Evolutionary conservation across 2,888 invertebrate species (phyloP).

Genomic region (Oscheius myriophilus): DNA sequence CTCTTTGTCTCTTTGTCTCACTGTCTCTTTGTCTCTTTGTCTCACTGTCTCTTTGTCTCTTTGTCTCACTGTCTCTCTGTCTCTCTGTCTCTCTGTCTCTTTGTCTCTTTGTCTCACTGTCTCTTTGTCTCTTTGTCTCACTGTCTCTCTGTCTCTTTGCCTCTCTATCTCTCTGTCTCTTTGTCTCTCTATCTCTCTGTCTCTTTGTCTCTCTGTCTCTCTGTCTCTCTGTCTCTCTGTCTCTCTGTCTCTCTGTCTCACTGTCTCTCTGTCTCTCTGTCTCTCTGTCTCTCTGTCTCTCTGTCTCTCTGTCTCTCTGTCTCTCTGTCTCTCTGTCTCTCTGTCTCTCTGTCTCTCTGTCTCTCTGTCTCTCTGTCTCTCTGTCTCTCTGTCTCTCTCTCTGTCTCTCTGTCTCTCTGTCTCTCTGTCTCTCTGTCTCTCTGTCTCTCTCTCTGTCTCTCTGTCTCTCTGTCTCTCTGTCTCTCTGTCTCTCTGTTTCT

Average conservation of each 20-base stretch:
- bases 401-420: too few species aligned
- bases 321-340: background rate
- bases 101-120: background rate
- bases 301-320: too few species aligned
- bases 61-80: too few species aligned
- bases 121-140: background rate
- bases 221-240: too few species aligned
- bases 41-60: background rate
- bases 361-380: conserved; percentile 47
- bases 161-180: background rate
- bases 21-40: background rate
- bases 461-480: too few species aligned
- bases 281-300: conserved; percentile 39
- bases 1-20: too few species aligned
- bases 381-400: too few species aligned
- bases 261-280: conserved; percentile 35
- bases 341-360: background rate
- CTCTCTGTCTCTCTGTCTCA: background rate
- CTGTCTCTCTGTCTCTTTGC: too few species aligned
- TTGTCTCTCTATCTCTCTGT: background rate
- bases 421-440: background rate
- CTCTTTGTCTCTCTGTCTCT: too few species aligned
- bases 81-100: too few species aligned
- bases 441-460: background rate
- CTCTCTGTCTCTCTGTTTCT: background rate